Percentiles rank a stretch among this genome's conserved stretches.
Evolutionary conservation across 2,797 vertebrate species (phyloP).

Genomic region (Bryconaethiops microstoma): DNA sequence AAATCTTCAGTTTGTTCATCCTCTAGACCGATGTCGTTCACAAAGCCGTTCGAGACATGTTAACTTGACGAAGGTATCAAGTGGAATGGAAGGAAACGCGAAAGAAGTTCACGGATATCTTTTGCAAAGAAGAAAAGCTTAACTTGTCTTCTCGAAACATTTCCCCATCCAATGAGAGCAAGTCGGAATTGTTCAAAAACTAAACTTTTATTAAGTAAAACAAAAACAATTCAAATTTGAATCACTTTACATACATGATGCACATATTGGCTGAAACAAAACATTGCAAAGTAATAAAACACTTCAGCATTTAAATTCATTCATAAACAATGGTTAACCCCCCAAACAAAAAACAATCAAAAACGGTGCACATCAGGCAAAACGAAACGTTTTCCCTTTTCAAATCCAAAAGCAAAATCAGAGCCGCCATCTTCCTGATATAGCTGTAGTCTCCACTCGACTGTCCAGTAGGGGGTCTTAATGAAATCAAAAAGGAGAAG

Average conservation of each 20-base stretch:
- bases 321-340: too few relatives aligned
- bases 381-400: constrained; percentile 58
- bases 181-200: constrained; percentile 48
- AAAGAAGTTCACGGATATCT: background rate
- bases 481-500: constrained; percentile 90
- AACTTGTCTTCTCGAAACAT: constrained; percentile 1
- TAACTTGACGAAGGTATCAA: background rate
- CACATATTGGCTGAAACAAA: constrained; percentile 31
- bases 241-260: constrained; percentile 3
- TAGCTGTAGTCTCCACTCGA: constrained; percentile 89
- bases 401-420: constrained; percentile 71
- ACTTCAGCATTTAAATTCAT: background rate
- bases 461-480: constrained; percentile 88
- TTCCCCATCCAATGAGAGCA: constrained; percentile 47
- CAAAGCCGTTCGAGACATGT: background rate
- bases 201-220: constrained; percentile 42
- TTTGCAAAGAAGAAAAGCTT: background rate
- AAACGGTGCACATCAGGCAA: constrained; percentile 22
- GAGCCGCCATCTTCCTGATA: constrained; percentile 89
- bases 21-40: background rate
- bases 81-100: rapidly evolving
- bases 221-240: background rate
- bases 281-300: constrained; percentile 12
- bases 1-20: background rate
- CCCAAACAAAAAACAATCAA: background rate